A percentile compares a stretch with the other conserved stretches of the same genome.
These are phyloP conservation scores for Panthera uncia DNA, from an alignment of 2,113 vertebrate species.

Conservation along the genomic window DNA sequence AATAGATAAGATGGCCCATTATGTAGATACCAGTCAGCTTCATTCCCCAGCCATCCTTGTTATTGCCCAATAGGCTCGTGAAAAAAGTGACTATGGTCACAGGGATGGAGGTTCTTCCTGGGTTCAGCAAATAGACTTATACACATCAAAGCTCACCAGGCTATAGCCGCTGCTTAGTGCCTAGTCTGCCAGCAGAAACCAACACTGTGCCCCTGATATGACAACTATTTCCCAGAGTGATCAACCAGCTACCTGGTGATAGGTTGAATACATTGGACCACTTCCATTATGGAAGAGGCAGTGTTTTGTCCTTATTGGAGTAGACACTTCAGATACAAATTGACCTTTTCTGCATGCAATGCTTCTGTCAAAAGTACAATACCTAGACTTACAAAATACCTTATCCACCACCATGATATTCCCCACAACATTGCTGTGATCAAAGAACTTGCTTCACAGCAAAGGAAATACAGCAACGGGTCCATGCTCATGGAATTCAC, in stretches of 20 bases:
- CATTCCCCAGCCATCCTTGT: not conserved
- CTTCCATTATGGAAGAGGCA: not conserved
- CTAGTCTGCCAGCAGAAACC: too few relatives aligned
- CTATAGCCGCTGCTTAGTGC: too few relatives aligned
- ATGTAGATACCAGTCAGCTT: not conserved
- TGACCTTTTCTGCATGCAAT: not conserved
- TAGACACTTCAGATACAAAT: not conserved
- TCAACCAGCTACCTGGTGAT: not conserved
- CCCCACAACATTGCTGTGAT: too few relatives aligned
- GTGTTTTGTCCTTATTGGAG: not conserved
- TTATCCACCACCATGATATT: not conserved
- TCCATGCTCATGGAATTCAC: too few relatives aligned
- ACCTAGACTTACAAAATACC: not conserved
- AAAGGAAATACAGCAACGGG: too few relatives aligned
- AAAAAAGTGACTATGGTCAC: not conserved
- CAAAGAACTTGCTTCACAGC: too few relatives aligned
- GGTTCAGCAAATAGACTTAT: not conserved
- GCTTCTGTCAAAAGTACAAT: not conserved
- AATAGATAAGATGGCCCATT: not conserved
- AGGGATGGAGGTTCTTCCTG: not conserved
- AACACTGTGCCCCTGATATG: not conserved
- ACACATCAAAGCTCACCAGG: too few relatives aligned
- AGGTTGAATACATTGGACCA: not conserved
- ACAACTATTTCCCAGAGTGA: not conserved
- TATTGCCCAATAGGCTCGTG: not conserved